These are phyloP conservation scores for Montipora capricornis DNA, from an alignment of 64 coral and sea anemone genomes.

Conservation along the genomic window DNA sequence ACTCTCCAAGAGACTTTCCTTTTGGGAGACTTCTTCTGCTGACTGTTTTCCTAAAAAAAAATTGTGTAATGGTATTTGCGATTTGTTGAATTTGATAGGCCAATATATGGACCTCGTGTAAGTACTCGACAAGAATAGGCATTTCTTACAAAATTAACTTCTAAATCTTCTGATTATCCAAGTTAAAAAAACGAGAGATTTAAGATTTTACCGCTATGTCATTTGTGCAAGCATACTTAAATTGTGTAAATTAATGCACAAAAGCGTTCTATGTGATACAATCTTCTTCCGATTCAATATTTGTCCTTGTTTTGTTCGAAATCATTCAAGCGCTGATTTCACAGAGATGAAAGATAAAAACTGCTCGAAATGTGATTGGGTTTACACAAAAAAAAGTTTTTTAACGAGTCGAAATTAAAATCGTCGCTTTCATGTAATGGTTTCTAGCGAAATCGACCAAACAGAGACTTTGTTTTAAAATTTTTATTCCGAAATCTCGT, in stretches of 20 bases:
- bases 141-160: not conserved
- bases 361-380: not conserved
- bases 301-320: not conserved
- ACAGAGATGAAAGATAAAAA: not conserved
- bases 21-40: not conserved
- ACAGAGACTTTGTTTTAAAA: too few relatives aligned
- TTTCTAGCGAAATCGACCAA: too few relatives aligned
- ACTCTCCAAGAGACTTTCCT: not conserved
- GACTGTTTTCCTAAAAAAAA: not conserved
- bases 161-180: not conserved
- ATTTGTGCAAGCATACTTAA: not conserved
- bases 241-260: not conserved
- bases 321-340: slow-evolving; percentile 1
- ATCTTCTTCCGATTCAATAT: not conserved
- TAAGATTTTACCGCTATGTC: not conserved
- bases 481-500: too few relatives aligned
- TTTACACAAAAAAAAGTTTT: not conserved
- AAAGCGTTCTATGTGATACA: not conserved
- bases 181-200: too few relatives aligned
- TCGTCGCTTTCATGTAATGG: too few relatives aligned
- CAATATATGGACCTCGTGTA: not conserved
- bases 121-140: not conserved
- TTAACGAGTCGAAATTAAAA: not conserved
- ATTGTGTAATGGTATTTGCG: not conserved
- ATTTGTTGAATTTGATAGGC: not conserved